Evolutionary conservation across 37 sponge, comb jelly and placozoan species (phyloP).

Genomic region (Ephydatia muelleri): DNA sequence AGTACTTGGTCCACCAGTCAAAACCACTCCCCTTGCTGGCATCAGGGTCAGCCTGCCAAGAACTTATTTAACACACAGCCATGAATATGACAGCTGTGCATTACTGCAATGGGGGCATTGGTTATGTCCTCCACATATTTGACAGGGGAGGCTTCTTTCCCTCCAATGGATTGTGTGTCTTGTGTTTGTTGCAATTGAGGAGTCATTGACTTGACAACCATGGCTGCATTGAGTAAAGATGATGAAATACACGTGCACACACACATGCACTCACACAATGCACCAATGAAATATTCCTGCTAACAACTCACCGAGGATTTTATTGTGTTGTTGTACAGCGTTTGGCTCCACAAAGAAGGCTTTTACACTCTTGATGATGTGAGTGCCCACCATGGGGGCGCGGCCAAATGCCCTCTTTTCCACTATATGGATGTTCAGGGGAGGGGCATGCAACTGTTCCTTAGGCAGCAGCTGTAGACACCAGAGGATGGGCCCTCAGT

Average conservation of each 20-base stretch:
- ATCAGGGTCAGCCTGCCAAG: constrained; percentile 72
- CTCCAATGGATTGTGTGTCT: background rate
- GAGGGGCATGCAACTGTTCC: constrained; percentile 94
- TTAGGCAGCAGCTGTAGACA: constrained; percentile 84
- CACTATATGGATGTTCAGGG: constrained; percentile 89
- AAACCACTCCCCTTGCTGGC: constrained; percentile 66
- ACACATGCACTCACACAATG: constrained; percentile 17
- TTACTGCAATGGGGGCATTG: background rate
- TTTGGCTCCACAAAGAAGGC: constrained; percentile 65
- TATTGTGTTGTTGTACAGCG: background rate
- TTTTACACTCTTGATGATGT: constrained; percentile 83
- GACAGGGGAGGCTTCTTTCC: background rate
- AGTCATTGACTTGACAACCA: constrained; percentile 6
- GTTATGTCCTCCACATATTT: background rate
- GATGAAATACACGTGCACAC: constrained; percentile 20
- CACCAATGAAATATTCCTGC: constrained; percentile 1
- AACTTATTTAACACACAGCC: background rate
- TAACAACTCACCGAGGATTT: background rate
- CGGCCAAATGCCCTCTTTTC: constrained; percentile 96
- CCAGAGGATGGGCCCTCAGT: too few relatives aligned
- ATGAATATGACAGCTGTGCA: background rate
- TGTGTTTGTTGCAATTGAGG: background rate
- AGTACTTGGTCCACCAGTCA: constrained; percentile 99
- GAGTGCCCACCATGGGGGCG: constrained; percentile 89
- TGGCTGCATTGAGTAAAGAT: too few relatives aligned